Percentiles rank a stretch among this genome's conserved stretches.
Conservation (phyloP, 2,888 invertebrate species). For the Drosophila monieri region DNA sequence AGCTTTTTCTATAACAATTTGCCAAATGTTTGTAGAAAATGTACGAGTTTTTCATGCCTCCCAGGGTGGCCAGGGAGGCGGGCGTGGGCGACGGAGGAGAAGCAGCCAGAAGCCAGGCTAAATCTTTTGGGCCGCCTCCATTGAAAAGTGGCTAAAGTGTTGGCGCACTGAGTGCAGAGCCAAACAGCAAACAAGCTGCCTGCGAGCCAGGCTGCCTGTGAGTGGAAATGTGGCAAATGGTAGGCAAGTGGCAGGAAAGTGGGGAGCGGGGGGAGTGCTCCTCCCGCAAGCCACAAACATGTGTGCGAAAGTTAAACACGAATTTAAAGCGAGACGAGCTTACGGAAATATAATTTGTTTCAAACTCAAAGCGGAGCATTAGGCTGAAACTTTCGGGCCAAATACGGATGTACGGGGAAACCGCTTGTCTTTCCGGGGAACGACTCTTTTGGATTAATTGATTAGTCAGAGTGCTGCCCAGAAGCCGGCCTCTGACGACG, state of each 20-base stretch:
- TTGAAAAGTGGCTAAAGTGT: conserved; percentile 68
- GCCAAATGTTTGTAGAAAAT: conserved; percentile 67
- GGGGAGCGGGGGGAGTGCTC: not conserved
- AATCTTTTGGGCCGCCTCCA: conserved; percentile 43
- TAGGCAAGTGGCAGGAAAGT: not conserved
- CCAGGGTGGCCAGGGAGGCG: not conserved
- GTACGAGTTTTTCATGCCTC: conserved; percentile 55
- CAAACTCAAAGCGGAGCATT: conserved; percentile 2
- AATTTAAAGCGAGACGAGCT: conserved; percentile 21
- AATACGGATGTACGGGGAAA: not conserved
- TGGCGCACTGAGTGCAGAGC: conserved; percentile 41
- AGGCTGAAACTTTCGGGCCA: not conserved
- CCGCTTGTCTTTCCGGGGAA: not conserved
- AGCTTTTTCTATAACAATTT: conserved; percentile 68
- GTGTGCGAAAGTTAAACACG: conserved; percentile 27
- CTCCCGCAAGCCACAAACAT: conserved; percentile 30
- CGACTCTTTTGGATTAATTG: not conserved
- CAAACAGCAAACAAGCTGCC: conserved; percentile 11
- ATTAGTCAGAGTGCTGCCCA: not conserved
- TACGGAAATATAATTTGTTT: conserved; percentile 2
- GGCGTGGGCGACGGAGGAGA: not conserved
- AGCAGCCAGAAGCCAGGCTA: conserved; percentile 2
- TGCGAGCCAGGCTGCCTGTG: not conserved
- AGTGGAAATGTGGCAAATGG: conserved; percentile 4
- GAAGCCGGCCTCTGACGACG: not conserved